A percentile compares a stretch with the other conserved stretches of the same genome.
These are phyloP conservation scores for Austrolebias charrua DNA, from an alignment of 2,797 vertebrate species.

Conservation along the genomic window DNA sequence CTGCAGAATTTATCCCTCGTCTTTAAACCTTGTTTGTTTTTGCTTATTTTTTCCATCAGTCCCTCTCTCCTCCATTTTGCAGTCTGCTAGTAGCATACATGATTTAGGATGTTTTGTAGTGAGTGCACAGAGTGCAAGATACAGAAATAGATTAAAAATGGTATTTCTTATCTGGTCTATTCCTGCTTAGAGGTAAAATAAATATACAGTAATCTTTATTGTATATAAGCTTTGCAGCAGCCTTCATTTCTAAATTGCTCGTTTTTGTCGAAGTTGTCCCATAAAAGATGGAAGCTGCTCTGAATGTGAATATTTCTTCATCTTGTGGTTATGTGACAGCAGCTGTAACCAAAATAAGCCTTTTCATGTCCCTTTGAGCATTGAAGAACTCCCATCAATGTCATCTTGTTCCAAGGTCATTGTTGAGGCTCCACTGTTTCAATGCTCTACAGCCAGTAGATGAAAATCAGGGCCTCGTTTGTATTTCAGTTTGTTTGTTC, in stretches of 20 bases:
- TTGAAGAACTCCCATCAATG: slow-evolving; percentile 51
- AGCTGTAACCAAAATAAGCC: slow-evolving; percentile 53
- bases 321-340: slow-evolving; percentile 43
- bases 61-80: slow-evolving; percentile 70
- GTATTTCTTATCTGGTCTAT: slow-evolving; percentile 5
- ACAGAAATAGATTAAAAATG: slow-evolving; percentile 19
- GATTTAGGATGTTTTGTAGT: slow-evolving; percentile 70
- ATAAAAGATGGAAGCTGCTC: slow-evolving; percentile 40
- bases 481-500: slow-evolving; percentile 28
- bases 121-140: slow-evolving; percentile 20
- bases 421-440: slow-evolving; percentile 57
- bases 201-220: slow-evolving; percentile 12
- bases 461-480: slow-evolving; percentile 23
- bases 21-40: slow-evolving; percentile 28
- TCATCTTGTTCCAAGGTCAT: slow-evolving; percentile 80
- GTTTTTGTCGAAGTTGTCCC: slow-evolving; percentile 18
- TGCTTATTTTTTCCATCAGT: slow-evolving; percentile 32
- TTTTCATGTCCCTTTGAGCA: slow-evolving; percentile 39
- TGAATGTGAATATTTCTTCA: slow-evolving; percentile 28
- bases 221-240: slow-evolving; percentile 26
- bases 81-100: slow-evolving; percentile 64
- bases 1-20: slow-evolving; percentile 15
- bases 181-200: slow-evolving; percentile 16
- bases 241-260: slow-evolving; percentile 32
- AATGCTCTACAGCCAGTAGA: slow-evolving; percentile 30